A percentile compares a stretch with the other conserved stretches of the same genome.
These are phyloP conservation scores for Nansenia antarctica DNA, from an alignment of 2,113 vertebrate genomes.

Conservation along the genomic window DNA sequence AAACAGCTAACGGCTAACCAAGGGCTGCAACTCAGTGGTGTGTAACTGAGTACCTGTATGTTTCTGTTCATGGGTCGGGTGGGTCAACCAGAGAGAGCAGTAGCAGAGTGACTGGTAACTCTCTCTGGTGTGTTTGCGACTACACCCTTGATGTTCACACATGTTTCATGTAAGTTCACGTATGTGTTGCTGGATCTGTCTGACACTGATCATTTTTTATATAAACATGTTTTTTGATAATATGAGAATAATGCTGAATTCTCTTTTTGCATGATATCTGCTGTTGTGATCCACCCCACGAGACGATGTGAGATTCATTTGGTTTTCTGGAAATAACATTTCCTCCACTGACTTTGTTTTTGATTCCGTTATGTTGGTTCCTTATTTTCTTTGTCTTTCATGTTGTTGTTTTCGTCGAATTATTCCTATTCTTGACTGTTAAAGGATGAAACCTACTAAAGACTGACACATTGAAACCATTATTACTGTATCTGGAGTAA, in stretches of 20 bases:
- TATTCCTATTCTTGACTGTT: neutral
- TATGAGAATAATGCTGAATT: constrained; percentile 5
- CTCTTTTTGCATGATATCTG: constrained; percentile 14
- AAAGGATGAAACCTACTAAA: neutral
- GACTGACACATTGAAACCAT: neutral
- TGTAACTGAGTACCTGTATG: neutral
- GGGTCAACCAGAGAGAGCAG: neutral
- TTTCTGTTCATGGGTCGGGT: neutral
- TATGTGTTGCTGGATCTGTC: neutral
- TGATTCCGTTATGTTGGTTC: constrained; percentile 10
- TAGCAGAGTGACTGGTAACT: too few relatives aligned
- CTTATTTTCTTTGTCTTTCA: constrained; percentile 5
- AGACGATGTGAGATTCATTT: too few relatives aligned
- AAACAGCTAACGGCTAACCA: neutral
- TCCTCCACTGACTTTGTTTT: constrained; percentile 2
- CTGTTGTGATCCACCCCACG: neutral
- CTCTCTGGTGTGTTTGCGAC: too few relatives aligned
- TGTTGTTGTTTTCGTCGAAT: neutral
- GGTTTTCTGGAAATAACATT: constrained; percentile 8
- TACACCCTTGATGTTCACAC: neutral
- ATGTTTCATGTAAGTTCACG: neutral
- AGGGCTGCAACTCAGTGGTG: neutral
- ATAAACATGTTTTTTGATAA: neutral
- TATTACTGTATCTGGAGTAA: neutral
- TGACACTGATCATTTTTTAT: neutral